Conservation (phyloP, 1,140 invertebrate species). For the Musca domestica region DNA sequence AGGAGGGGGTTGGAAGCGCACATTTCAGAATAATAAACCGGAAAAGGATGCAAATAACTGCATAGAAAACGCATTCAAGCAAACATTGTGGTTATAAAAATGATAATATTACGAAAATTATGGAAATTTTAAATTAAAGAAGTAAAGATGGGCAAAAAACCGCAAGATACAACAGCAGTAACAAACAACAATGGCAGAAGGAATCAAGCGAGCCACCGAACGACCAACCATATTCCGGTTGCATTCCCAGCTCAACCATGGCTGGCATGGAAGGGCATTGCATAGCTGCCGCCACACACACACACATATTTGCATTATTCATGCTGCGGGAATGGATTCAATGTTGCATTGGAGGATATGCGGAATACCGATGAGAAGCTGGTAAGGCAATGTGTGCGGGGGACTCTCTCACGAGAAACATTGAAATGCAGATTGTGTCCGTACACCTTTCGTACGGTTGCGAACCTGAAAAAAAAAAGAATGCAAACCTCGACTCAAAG, state of each 20-base stretch:
- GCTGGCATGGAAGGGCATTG: no score
- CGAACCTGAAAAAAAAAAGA: no score
- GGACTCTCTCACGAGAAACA: background rate
- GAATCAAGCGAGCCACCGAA: background rate
- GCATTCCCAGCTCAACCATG: no score
- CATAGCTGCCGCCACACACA: no score
- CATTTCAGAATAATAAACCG: slow-evolving; percentile 14
- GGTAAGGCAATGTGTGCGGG: no score
- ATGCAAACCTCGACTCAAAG: no score
- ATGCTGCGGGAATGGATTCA: background rate
- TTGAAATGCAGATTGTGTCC: slow-evolving; percentile 9
- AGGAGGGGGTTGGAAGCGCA: no score
- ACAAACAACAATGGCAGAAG: background rate
- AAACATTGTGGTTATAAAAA: slow-evolving; percentile 17
- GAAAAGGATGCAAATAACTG: slow-evolving; percentile 21
- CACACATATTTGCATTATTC: slow-evolving; percentile 10
- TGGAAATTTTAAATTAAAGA: slow-evolving; percentile 20
- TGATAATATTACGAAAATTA: slow-evolving; percentile 20
- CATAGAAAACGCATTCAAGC: slow-evolving; percentile 17
- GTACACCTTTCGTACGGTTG: background rate
- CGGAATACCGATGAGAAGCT: no score
- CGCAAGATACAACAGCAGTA: background rate
- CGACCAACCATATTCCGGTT: no score
- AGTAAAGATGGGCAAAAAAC: background rate
- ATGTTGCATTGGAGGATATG: no score